phyloP scores from a whole-genome alignment of 2,113 vertebrate genomes.

The Sigmodon hispidus region DNA sequence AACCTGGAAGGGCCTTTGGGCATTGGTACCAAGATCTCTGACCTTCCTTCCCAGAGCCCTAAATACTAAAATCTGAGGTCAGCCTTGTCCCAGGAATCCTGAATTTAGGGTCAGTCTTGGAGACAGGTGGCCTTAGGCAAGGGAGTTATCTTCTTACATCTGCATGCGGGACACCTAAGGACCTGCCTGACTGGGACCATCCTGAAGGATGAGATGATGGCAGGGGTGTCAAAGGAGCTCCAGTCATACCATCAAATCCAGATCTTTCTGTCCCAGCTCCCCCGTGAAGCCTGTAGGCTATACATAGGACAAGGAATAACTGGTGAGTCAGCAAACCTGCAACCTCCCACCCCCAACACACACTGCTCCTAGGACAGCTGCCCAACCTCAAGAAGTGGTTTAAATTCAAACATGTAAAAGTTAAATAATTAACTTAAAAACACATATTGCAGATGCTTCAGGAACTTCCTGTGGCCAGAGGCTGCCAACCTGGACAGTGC shows the following conservation, averaged over 20 bases:
- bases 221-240: fast-evolving
- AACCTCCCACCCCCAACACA: not conserved
- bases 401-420: not conserved
- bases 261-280: fast-evolving
- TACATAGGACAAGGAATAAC: not conserved
- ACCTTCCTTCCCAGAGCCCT: not conserved
- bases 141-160: not conserved
- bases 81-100: not conserved
- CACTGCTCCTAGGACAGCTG: not conserved
- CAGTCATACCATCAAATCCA: not conserved
- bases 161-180: not conserved
- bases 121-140: not conserved
- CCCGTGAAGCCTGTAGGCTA: not conserved
- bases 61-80: not conserved
- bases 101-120: not conserved
- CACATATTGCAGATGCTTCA: too few species aligned
- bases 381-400: fast-evolving
- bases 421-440: not conserved
- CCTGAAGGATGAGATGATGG: too few species aligned
- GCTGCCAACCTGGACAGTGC: fast-evolving
- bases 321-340: not conserved
- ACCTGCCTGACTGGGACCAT: not conserved
- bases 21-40: not conserved
- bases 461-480: fast-evolving
- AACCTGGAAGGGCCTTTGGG: not conserved